Percentiles rank a stretch among this genome's conserved stretches.
Evolutionary conservation across 2,113 vertebrate species (phyloP).

Genomic region (Isichthys henryi): DNA sequence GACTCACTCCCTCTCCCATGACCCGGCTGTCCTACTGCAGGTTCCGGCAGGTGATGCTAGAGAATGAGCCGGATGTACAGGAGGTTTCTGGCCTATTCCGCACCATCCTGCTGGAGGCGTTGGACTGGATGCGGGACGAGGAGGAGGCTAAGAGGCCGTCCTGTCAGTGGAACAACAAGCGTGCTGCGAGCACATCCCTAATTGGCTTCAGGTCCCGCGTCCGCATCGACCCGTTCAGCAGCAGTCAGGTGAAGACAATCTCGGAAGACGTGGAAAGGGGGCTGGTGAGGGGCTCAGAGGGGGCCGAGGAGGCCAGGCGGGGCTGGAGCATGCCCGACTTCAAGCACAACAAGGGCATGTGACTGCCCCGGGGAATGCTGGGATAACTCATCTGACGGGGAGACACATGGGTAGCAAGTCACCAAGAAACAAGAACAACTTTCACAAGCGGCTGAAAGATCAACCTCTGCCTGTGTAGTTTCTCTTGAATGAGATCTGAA

Average conservation of each 20-base stretch:
- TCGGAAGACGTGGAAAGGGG: slow-evolving; percentile 86
- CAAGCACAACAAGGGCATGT: slow-evolving; percentile 58
- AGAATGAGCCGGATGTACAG: slow-evolving; percentile 78
- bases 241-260: slow-evolving; percentile 78
- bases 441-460: not conserved
- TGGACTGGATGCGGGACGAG: slow-evolving; percentile 78
- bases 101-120: slow-evolving; percentile 72
- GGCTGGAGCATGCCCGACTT: slow-evolving; percentile 93
- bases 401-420: not conserved
- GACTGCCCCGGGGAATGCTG: not conserved
- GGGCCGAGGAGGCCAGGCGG: slow-evolving; percentile 52
- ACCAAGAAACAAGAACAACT: not conserved
- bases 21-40: slow-evolving; percentile 45
- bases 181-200: slow-evolving; percentile 71
- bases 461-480: not conserved
- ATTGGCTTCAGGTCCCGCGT: slow-evolving; percentile 73
- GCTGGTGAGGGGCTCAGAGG: slow-evolving; percentile 53
- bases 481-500: not conserved
- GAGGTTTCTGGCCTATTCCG: slow-evolving; percentile 83
- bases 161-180: slow-evolving; percentile 82
- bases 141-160: slow-evolving; percentile 73
- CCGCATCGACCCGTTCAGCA: slow-evolving; percentile 83
- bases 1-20: not conserved
- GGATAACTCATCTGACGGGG: not conserved
- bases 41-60: slow-evolving; percentile 76